These are phyloP conservation scores for Odontomachus brunneus DNA, from an alignment of 1,140 invertebrate genomes.

Conservation along the genomic window DNA sequence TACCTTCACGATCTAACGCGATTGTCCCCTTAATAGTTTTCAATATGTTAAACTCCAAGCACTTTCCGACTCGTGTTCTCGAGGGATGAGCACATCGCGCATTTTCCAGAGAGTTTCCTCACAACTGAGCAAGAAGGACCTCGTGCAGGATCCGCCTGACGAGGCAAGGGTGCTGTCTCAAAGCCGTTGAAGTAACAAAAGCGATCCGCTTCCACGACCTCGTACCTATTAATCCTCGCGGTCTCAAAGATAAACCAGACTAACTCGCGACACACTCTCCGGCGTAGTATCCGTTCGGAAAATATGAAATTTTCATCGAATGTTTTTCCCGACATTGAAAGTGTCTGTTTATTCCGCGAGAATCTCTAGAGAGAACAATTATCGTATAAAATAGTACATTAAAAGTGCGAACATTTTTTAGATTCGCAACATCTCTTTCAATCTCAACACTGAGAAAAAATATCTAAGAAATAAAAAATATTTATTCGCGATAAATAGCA, in stretches of 20 bases:
- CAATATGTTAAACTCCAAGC: not conserved
- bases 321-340: no score
- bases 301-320: constrained; percentile 18
- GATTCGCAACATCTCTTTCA: no score
- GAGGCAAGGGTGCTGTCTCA: constrained; percentile 40
- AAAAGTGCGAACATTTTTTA: no score
- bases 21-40: not conserved
- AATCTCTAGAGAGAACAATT: no score
- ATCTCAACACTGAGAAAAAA: no score
- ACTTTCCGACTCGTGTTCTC: not conserved
- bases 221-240: constrained; percentile 55
- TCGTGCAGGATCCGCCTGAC: constrained; percentile 48
- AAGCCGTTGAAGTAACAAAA: constrained; percentile 43
- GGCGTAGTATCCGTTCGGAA: not conserved
- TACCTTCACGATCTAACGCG: not conserved
- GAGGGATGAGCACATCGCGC: not conserved
- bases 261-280: constrained; percentile 7
- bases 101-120: constrained; percentile 47
- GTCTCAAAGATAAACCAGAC: constrained; percentile 34
- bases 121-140: constrained; percentile 42
- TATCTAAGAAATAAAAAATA: no score
- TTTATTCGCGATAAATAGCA: no score
- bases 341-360: no score
- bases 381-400: no score
- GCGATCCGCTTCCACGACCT: constrained; percentile 64